Evolutionary conservation across 2,888 invertebrate species (phyloP), one percentile per base, ranked within the genome.

Genomic region (Dolichopus griseipennis): DNA sequence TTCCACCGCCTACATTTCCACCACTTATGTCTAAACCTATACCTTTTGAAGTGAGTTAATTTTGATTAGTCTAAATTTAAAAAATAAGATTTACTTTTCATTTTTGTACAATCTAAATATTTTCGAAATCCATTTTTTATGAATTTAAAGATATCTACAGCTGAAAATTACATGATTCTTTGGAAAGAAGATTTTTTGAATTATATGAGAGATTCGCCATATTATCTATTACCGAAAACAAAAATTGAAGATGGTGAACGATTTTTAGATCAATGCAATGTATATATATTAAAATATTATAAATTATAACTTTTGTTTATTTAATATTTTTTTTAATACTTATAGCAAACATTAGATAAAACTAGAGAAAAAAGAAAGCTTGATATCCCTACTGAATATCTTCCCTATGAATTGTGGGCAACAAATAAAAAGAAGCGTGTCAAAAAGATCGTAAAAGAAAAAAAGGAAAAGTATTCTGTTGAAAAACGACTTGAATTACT

Each of bases 141-240:
- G 8, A 27, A 22, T 64, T 68, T 66, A 3, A 12, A 80, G 73
- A 83, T 80, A 66, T 85, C 85, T 64, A 83, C 85, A 9, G 85
- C 89, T 43, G 84, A 87, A 27, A 88, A 88, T 73, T 91, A 90
- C 75, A 85, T 90, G 78, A 79, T 90, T 15, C 85, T 89, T 64
- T 84, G 91, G 70, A 88, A 89, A 75, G 89, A 89, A 74, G 89
- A 90, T 73, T 90, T 88, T 73, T 84, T 89, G 12, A 90, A 89
- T 72, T 87, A 85, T 73, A 85, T 90, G 81, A 86, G 87, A 68
- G 87, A 90, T 68, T 90, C 90, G 0, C 85, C 87, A 0, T 81
- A 80, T 64, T 80, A 76, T 63, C 70, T 79, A 0, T 70, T 75
- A 15, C 75, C 77, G 67, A 72, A 74, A 71, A 71, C 41, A 66